Evolutionary conservation across 30 jellyfish, hydroid and myxozoan genomes (phyloP).

Genomic region (Mastigias papua): DNA sequence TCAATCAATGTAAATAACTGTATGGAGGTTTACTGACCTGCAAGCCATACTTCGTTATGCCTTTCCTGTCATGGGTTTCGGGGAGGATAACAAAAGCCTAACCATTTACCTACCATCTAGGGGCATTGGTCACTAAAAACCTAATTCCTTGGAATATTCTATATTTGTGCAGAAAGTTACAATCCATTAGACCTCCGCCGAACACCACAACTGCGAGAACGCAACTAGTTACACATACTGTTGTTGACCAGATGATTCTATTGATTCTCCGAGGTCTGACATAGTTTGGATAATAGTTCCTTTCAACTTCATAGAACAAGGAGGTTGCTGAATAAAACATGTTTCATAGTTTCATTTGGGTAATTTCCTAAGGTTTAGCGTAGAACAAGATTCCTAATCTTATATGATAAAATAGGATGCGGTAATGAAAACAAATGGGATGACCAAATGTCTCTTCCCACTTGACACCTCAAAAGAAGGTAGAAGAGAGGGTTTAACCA

Average conservation of each 20-base stretch:
- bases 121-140: neutral
- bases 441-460: too few relatives aligned
- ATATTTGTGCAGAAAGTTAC: neutral
- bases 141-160: neutral
- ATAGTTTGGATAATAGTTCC: neutral
- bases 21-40: slow-evolving; percentile 69
- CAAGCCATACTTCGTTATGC: slow-evolving; percentile 49
- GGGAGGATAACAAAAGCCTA: slow-evolving; percentile 14
- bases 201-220: neutral
- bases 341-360: too few relatives aligned
- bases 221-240: neutral
- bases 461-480: too few relatives aligned
- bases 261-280: neutral
- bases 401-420: too few relatives aligned
- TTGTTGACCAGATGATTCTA: neutral
- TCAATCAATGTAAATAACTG: slow-evolving; percentile 67
- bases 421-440: too few relatives aligned
- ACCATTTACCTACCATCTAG: neutral
- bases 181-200: neutral
- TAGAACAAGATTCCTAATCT: too few relatives aligned
- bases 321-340: too few relatives aligned
- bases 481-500: too few relatives aligned
- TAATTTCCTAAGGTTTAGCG: too few relatives aligned
- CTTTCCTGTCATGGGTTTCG: slow-evolving; percentile 32
- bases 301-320: neutral